Percentiles rank a stretch among this genome's conserved stretches.
phyloP scores from a whole-genome alignment of 2,113 vertebrate genomes.

The Aix galericulata region DNA sequence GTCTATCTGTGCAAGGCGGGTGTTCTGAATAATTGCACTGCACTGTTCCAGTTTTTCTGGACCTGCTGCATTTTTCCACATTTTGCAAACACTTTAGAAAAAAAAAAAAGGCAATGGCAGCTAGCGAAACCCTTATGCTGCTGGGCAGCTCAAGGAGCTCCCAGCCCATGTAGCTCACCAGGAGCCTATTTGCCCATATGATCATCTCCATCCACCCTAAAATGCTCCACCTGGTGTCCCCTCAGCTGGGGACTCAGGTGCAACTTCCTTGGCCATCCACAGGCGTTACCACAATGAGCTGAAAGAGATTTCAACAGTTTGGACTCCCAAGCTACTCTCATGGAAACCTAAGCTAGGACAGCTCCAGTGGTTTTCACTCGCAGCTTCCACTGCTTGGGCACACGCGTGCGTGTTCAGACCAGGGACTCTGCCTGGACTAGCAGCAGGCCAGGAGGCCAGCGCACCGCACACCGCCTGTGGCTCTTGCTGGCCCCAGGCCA shows the following conservation, averaged over 20 bases:
- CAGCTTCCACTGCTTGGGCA: rapidly evolving
- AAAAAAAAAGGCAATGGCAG: not conserved
- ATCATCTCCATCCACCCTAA: not conserved
- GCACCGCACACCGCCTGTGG: rapidly evolving
- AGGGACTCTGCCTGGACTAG: not conserved
- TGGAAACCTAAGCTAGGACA: not conserved
- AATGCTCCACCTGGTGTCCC: rapidly evolving
- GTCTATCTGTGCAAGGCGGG: not conserved
- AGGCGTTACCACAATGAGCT: not conserved
- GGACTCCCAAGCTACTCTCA: not conserved
- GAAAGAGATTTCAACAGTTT: not conserved
- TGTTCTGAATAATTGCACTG: constrained; percentile 53
- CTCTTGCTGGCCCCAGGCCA: not conserved
- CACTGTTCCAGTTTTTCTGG: constrained; percentile 81
- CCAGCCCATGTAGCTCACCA: not conserved
- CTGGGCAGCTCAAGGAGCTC: not conserved
- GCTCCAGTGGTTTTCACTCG: not conserved
- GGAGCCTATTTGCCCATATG: not conserved
- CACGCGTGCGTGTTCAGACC: not conserved
- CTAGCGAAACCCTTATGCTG: not conserved
- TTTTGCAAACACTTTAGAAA: constrained; percentile 55
- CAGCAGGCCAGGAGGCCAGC: rapidly evolving
- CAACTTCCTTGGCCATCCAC: not conserved
- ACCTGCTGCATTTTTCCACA: constrained; percentile 75
- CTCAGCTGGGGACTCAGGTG: not conserved